These are phyloP conservation scores for Pachyramphus minor DNA, from an alignment of 2,113 vertebrate species.

Conservation along the genomic window DNA sequence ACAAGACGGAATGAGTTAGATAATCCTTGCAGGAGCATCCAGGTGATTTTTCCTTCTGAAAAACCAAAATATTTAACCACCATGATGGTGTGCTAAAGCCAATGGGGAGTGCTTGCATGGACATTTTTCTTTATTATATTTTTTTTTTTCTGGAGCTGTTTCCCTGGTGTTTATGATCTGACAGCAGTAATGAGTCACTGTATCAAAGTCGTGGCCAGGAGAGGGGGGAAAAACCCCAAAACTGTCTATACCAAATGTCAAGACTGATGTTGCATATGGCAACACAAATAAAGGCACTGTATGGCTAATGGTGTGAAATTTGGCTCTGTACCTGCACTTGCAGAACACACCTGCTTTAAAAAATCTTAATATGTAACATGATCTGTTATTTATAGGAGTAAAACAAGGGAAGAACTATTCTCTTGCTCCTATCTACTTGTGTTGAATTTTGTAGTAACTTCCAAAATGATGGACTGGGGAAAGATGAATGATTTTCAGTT, in stretches of 20 bases:
- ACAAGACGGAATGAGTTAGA: not conserved
- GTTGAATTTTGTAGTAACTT: constrained; percentile 65
- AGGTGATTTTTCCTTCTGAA: not conserved
- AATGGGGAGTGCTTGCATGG: not conserved
- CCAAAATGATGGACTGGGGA: constrained; percentile 57
- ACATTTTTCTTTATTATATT: not conserved
- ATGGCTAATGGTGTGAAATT: constrained; percentile 48
- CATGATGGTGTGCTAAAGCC: not conserved
- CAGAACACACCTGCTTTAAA: constrained; percentile 24
- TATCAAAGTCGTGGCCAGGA: constrained; percentile 58
- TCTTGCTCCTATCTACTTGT: constrained; percentile 54
- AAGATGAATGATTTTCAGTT: constrained; percentile 65
- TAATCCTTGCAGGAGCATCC: not conserved
- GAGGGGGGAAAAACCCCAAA: not conserved
- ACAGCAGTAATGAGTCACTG: constrained; percentile 60
- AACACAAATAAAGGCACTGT: constrained; percentile 42
- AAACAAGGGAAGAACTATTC: not conserved
- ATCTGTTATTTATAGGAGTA: constrained; percentile 54
- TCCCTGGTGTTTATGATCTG: constrained; percentile 60
- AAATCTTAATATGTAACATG: constrained; percentile 17
- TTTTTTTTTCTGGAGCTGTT: constrained; percentile 10
- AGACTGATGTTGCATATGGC: constrained; percentile 33
- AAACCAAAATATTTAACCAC: not conserved
- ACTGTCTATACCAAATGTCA: not conserved
- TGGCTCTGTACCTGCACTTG: constrained; percentile 48